Base-by-base conservation (phyloP, 1,140 invertebrate species). In the Orchesella cincta region DNA sequence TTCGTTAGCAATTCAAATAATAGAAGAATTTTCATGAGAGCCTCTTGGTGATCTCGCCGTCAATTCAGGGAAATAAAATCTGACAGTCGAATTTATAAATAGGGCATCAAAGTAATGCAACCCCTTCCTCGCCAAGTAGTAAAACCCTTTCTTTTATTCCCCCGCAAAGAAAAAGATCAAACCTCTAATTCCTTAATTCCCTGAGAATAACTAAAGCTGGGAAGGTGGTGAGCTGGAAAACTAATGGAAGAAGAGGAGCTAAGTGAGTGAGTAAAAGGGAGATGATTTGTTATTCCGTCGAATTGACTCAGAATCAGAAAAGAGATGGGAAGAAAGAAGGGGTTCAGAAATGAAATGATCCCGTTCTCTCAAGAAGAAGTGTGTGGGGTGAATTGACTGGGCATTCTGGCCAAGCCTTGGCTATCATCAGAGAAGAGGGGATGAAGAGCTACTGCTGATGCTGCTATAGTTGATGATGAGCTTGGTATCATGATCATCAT, bases 21-120 rank as follows among this genome's bases (percentile, higher is more conserved):
- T n/a, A n/a, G n/a, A n/a, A n/a, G n/a, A n/a, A n/a, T n/a, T n/a
- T n/a, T 80, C 79, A 80, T 78, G 79, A 80, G 51, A 29, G 72
- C 77, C 62, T n/a, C 73, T 72, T 52, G 67, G 23, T 57, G 62
- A 36, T 74, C 64, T 70, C 52, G 51, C 72, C 35, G 31, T 29
- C 71, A 67, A 33, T 3, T 67, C 54, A 33, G 29, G 29, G 62
- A 67, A 67, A 67, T 67, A 67, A 67, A 57, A 67, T 67, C 62
- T 33, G 62, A 67, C 62, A 33, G 1, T 14, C 26, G 62, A 67
- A 67, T 67, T 67, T 67, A 33, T 67, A 67, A 16, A 67, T 31
- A 67, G 31, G 26, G 28, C 62, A 67, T 3, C 2, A 67, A 12
- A 8, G 62, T 29, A 62, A 62, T 16, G 54, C 12, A 67, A 67